These are phyloP conservation scores for Mormyrus hasselquistii DNA, from an alignment of 2,797 vertebrate genomes.

Conservation along the genomic window DNA sequence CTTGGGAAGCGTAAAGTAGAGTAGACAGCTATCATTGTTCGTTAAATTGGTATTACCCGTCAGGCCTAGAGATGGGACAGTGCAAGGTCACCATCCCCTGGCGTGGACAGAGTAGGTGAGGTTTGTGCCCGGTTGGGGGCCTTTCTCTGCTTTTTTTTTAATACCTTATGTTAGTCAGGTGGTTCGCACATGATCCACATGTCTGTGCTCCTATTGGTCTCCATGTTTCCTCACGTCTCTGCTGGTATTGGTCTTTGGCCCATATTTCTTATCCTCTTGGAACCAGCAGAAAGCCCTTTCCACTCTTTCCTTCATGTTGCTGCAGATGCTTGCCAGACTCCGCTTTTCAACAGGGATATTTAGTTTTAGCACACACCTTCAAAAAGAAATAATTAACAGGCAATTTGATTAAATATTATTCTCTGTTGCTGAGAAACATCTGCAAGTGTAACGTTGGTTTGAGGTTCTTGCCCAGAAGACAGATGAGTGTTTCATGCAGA, in stretches of 20 bases:
- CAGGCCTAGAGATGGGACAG: background rate
- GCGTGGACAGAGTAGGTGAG: background rate
- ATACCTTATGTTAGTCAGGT: background rate
- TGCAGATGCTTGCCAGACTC: conserved; percentile 30
- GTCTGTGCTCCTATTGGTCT: background rate
- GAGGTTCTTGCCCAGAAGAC: background rate
- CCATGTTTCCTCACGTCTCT: background rate
- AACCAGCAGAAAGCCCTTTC: conserved; percentile 6
- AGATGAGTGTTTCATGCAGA: background rate
- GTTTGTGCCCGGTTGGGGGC: background rate
- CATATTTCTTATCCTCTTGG: background rate
- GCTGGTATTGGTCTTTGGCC: conserved; percentile 12
- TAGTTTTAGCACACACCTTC: conserved; percentile 28
- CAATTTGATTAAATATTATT: conserved; percentile 24
- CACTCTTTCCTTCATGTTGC: conserved; percentile 12
- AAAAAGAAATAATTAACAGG: conserved; percentile 24
- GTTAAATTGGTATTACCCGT: background rate
- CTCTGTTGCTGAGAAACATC: conserved; percentile 1
- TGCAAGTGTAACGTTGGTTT: background rate
- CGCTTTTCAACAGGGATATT: conserved; percentile 30
- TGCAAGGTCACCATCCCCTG: background rate
- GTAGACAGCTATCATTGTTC: background rate
- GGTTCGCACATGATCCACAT: background rate
- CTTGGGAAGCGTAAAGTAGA: background rate
- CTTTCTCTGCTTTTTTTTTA: background rate